Percentiles rank a stretch among this genome's conserved stretches.
Evolutionary conservation across 2,113 vertebrate species (phyloP).

Genomic region (Megalops atlanticus): DNA sequence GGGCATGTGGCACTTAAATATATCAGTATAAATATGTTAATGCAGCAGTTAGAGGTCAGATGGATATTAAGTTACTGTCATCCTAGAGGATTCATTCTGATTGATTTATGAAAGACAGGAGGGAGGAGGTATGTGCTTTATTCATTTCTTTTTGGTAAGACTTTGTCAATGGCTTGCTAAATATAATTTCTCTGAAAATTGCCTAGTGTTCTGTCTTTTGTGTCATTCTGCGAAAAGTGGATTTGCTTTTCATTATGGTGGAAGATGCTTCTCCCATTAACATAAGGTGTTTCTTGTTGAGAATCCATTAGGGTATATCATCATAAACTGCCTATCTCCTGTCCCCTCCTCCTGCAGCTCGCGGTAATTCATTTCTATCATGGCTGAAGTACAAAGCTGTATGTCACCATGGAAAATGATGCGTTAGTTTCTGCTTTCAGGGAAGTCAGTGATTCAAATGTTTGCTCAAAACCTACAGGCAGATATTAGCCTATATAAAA

Average conservation of each 20-base stretch:
- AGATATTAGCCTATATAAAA: no score
- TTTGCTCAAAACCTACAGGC: conserved; percentile 1
- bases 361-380: conserved; percentile 1
- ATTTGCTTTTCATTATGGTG: not conserved
- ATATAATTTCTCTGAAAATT: not conserved
- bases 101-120: not conserved
- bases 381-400: not conserved
- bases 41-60: no score
- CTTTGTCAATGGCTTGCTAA: not conserved
- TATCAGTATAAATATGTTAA: no score
- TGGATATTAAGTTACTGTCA: not conserved
- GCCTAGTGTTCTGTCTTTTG: not conserved
- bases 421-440: not conserved
- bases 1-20: no score
- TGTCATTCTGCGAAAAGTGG: not conserved
- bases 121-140: not conserved
- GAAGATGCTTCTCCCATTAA: not conserved
- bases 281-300: not conserved
- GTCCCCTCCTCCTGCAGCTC: not conserved
- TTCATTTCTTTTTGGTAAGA: not conserved
- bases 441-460: not conserved
- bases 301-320: not conserved
- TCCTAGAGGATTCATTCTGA: not conserved
- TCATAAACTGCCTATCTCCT: conserved; percentile 2
- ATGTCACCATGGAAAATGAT: no score